phyloP scores from a whole-genome alignment of 2,113 vertebrate species.

The Naja naja region DNA sequence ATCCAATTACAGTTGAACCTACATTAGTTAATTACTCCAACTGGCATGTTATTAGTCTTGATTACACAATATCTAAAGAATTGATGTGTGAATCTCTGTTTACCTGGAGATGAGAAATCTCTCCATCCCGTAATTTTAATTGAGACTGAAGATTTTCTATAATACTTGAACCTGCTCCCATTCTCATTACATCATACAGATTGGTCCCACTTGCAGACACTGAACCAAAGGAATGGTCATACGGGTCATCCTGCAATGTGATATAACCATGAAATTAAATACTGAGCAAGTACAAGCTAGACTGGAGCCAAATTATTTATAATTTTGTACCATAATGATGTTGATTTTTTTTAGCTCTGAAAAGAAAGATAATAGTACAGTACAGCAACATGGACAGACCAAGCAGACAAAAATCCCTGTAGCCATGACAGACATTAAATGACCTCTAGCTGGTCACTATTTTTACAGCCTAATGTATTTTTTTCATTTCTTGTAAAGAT shows the following conservation, averaged over 20 bases:
- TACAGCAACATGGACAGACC: background rate
- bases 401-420: background rate
- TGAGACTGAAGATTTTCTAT: constrained; percentile 97
- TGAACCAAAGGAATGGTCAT: constrained; percentile 82
- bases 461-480: background rate
- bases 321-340: background rate
- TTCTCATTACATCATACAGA: constrained; percentile 88
- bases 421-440: background rate
- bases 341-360: background rate
- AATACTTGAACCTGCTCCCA: constrained; percentile 93
- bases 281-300: accelerated
- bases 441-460: background rate
- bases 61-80: background rate
- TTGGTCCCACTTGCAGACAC: constrained; percentile 83
- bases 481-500: background rate
- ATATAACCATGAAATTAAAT: constrained; percentile 19
- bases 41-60: background rate
- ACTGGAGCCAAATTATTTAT: background rate
- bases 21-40: background rate
- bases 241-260: constrained; percentile 80
- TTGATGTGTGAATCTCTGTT: background rate
- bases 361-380: background rate
- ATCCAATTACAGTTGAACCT: background rate
- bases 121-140: constrained; percentile 92
- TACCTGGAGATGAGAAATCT: constrained; percentile 95